Percentiles rank a stretch among this genome's conserved stretches.
These are phyloP conservation scores for Ormia ochracea DNA, from an alignment of 2,888 invertebrate genomes.

Conservation along the genomic window DNA sequence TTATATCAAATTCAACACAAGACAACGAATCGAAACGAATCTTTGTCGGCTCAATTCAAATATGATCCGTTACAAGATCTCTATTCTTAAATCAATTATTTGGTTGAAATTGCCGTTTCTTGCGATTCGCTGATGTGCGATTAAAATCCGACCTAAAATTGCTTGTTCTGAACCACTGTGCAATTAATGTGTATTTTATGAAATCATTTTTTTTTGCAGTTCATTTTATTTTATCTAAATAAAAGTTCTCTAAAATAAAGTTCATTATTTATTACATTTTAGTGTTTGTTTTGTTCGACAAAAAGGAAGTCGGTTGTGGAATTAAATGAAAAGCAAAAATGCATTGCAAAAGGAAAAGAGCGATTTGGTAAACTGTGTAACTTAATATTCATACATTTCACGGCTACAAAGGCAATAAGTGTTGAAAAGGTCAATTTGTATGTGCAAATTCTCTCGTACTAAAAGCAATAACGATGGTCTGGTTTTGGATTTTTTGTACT, in stretches of 20 bases:
- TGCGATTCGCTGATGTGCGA: no score
- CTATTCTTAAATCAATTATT: no score
- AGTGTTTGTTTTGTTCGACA: conserved; percentile 48
- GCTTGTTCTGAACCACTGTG: conserved; percentile 14
- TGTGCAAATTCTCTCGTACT: conserved; percentile 40
- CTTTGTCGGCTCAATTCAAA: no score
- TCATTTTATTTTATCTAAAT: conserved; percentile 43
- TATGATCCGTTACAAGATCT: no score
- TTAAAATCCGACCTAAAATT: no score
- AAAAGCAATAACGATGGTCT: background rate
- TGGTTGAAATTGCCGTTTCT: no score
- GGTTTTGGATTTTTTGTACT: background rate
- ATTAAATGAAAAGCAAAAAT: conserved; percentile 19
- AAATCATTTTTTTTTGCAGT: conserved; percentile 18
- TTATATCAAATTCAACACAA: no score
- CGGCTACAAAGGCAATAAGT: conserved; percentile 52
- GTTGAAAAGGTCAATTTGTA: conserved; percentile 59
- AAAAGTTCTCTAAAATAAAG: conserved; percentile 57
- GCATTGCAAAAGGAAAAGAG: background rate
- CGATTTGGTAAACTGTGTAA: conserved; percentile 56
- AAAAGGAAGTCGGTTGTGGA: conserved; percentile 56
- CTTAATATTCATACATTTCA: conserved; percentile 62
- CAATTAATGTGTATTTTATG: conserved; percentile 20
- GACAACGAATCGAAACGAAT: no score
- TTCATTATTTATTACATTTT: conserved; percentile 59